Percentiles rank a stretch among this genome's conserved stretches.
phyloP scores from a whole-genome alignment of 2,113 vertebrate species.

The Eidolon helvum region DNA sequence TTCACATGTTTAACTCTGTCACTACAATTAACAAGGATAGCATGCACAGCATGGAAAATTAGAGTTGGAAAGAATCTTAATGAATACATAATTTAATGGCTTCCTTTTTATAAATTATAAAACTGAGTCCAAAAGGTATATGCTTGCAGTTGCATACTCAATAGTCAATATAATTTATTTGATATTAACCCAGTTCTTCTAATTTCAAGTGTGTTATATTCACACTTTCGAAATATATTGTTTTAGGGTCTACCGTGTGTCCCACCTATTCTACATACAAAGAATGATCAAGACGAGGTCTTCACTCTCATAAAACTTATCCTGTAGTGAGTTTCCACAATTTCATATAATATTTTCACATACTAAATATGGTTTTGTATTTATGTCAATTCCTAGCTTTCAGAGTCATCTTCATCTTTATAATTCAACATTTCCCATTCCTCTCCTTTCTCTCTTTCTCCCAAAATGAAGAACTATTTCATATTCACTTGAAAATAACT shows the following conservation, averaged over 20 bases:
- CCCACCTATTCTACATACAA: background rate
- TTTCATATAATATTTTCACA: background rate
- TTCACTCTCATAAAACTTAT: background rate
- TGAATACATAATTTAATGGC: background rate
- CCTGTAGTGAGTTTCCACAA: background rate
- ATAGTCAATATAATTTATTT: background rate
- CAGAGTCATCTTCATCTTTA: background rate
- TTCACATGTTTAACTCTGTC: background rate
- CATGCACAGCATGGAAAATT: background rate
- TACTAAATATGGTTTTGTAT: background rate
- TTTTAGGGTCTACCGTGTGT: background rate
- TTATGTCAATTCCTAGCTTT: background rate
- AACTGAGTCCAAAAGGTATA: background rate
- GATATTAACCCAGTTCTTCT: background rate
- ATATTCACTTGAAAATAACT: slow-evolving; percentile 2
- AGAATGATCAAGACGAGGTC: background rate
- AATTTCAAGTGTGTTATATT: background rate
- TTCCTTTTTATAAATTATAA: slow-evolving; percentile 21
- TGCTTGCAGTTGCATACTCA: background rate
- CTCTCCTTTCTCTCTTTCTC: background rate
- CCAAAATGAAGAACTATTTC: background rate
- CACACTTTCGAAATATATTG: background rate
- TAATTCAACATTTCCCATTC: background rate
- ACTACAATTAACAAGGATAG: background rate
- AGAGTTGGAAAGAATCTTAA: background rate